These are phyloP conservation scores for Chrosomus eos DNA, from an alignment of 2,797 vertebrate species.

Conservation along the genomic window DNA sequence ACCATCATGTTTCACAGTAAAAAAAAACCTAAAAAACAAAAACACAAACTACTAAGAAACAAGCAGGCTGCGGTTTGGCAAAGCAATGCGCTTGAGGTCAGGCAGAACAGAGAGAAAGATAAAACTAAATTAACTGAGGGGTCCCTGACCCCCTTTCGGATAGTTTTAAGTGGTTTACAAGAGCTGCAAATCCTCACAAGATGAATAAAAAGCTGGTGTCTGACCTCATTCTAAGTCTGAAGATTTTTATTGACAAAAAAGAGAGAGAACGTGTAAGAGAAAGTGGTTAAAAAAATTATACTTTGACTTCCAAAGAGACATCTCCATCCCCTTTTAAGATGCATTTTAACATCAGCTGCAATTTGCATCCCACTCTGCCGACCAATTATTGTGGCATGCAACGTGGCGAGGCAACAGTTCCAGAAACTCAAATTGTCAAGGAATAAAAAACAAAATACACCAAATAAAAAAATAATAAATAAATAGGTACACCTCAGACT, in stretches of 20 bases:
- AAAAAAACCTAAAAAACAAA: slow-evolving; percentile 55
- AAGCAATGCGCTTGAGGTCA: slow-evolving; percentile 75
- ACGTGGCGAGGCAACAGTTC: slow-evolving; percentile 72
- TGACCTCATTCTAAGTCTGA: slow-evolving; percentile 78
- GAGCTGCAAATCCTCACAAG: slow-evolving; percentile 75
- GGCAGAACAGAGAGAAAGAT: slow-evolving; percentile 78
- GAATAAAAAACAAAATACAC: slow-evolving; percentile 60
- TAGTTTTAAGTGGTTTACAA: slow-evolving; percentile 77
- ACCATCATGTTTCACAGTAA: slow-evolving; percentile 53
- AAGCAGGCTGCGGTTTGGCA: slow-evolving; percentile 69
- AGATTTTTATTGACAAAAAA: slow-evolving; percentile 79
- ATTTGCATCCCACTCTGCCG: slow-evolving; percentile 77
- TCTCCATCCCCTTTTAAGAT: slow-evolving; percentile 79
- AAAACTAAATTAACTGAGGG: slow-evolving; percentile 83
- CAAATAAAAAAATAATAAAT: slow-evolving; percentile 65
- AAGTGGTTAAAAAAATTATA: slow-evolving; percentile 76
- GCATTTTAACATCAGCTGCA: slow-evolving; percentile 79
- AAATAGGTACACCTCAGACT: slow-evolving; percentile 62
- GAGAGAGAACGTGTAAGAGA: slow-evolving; percentile 52
- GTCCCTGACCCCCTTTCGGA: slow-evolving; percentile 78
- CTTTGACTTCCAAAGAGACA: slow-evolving; percentile 79
- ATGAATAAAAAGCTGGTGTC: slow-evolving; percentile 74
- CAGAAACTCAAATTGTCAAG: slow-evolving; percentile 74
- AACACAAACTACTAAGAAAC: slow-evolving; percentile 69
- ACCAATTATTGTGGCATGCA: slow-evolving; percentile 76